Conservation (phyloP, 2,113 vertebrate genomes). For the Canis aureus region DNA sequence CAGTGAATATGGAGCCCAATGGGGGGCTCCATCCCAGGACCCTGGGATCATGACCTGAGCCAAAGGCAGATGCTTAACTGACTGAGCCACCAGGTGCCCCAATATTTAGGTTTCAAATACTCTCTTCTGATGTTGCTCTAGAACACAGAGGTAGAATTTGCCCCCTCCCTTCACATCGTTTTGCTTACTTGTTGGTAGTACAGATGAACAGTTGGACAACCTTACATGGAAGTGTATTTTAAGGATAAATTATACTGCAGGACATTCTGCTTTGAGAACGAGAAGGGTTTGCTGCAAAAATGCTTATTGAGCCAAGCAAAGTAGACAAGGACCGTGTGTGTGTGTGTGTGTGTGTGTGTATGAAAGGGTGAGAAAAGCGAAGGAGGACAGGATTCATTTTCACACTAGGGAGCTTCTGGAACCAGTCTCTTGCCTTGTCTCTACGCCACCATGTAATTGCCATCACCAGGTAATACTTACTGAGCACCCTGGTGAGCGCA, state of each 20-base stretch:
- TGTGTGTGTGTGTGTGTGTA: background rate
- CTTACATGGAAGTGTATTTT: constrained; percentile 10
- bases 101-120: background rate
- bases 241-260: constrained; percentile 33
- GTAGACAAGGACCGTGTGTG: constrained; percentile 52
- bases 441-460: constrained; percentile 48
- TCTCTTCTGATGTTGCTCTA: background rate
- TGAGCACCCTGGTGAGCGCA: constrained; percentile 62
- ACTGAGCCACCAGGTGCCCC: too few species aligned
- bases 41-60: too few species aligned
- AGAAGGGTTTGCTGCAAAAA: constrained; percentile 43
- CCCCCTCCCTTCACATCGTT: background rate
- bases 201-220: background rate
- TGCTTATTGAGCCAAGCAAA: constrained; percentile 55
- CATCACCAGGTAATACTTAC: constrained; percentile 68
- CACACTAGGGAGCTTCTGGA: constrained; percentile 69
- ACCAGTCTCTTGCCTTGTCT: constrained; percentile 24
- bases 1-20: too few species aligned
- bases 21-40: too few species aligned
- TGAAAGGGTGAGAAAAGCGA: background rate
- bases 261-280: constrained; percentile 12
- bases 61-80: too few species aligned
- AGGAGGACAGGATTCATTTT: constrained; percentile 66
- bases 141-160: background rate
- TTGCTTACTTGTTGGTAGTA: background rate